A percentile compares a stretch with the other conserved stretches of the same genome.
Conservation (phyloP, 2,113 vertebrate species). For the Lipotes vexillifer region DNA sequence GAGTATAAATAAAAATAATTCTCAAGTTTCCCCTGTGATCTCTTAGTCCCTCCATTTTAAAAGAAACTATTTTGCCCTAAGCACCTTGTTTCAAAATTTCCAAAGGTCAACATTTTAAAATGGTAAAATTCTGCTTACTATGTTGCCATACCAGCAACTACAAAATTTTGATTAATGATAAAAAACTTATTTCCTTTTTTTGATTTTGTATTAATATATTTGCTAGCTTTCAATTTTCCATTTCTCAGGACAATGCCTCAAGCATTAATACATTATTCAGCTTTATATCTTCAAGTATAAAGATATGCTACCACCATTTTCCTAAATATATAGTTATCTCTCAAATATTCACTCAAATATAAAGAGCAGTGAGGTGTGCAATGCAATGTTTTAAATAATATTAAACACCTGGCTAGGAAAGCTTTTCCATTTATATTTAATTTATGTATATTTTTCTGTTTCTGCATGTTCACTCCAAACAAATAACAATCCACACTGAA, state of each 20-base stretch:
- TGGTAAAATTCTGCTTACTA: constrained; percentile 8
- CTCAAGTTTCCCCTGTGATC: neutral
- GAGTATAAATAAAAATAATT: neutral
- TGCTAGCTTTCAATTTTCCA: constrained; percentile 17
- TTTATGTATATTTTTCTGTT: neutral
- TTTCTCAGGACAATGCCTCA: constrained; percentile 30
- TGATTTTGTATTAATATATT: constrained; percentile 9
- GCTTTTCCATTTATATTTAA: neutral
- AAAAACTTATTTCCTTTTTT: neutral
- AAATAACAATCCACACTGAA: neutral
- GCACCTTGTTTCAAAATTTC: neutral
- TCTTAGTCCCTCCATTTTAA: neutral
- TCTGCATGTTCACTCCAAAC: neutral
- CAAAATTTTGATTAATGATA: constrained; percentile 4
- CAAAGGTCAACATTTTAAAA: neutral
- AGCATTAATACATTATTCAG: constrained; percentile 41
- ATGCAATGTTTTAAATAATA: neutral
- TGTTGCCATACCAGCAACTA: neutral
- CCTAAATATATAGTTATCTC: neutral
- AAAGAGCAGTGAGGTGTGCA: neutral
- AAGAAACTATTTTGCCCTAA: neutral
- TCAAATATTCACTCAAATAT: constrained; percentile 2
- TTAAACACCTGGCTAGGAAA: neutral
- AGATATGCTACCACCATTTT: neutral
- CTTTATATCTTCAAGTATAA: neutral